Base-by-base conservation (phyloP, 2,888 invertebrate species). In the Altica lythri region DNA sequence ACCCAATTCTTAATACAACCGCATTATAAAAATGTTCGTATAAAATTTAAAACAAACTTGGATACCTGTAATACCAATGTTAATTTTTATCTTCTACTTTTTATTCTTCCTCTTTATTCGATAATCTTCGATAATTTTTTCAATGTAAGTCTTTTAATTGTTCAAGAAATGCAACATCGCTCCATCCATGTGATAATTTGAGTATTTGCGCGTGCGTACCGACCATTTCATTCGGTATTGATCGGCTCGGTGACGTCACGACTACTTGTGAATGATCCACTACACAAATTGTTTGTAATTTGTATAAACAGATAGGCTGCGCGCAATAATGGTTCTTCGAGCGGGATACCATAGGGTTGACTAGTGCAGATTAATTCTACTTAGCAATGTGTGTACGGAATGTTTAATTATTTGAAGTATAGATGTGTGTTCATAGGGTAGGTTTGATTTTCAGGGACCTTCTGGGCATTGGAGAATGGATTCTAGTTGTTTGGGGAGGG, bases 221-320 rank as follows among this genome's bases (percentile, higher is more conserved):
- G 63, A 61, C 60, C 64, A 67, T 63, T 61, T 63, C 66, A 61
- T 60, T 63, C 60, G 57, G 70, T 72, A 72, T 72, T 72, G 72
- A 72, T 72, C 72, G 63, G 64, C 40, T 58, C 44, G 42, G 59
- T 73, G 73, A 73, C 72, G 72, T 73, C 73, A 73, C 69, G 62
- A 63, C 65, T 67, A 71, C 70, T 72, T 69, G 70, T 73, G 72
- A 72, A 72, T 73, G 73, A 72, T 73, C 72, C 68, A 70, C 68
- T 70, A 69, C 67, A 70, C 71, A 70, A 70, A 70, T 68, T 69
- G 67, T 68, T 66, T 66, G 67, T 69, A 72, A 72, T 70, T 70
- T 64, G 63, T 61, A 64, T 62, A 61, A 64, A 64, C 60, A 64
- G 60, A 55, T 52, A 52, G 56, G 52, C 48, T 17, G 17, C 54